A percentile compares a stretch with the other conserved stretches of the same genome.
Evolutionary conservation across 2,888 invertebrate genomes (phyloP).

Genomic region (Coleophora flavipennella): DNA sequence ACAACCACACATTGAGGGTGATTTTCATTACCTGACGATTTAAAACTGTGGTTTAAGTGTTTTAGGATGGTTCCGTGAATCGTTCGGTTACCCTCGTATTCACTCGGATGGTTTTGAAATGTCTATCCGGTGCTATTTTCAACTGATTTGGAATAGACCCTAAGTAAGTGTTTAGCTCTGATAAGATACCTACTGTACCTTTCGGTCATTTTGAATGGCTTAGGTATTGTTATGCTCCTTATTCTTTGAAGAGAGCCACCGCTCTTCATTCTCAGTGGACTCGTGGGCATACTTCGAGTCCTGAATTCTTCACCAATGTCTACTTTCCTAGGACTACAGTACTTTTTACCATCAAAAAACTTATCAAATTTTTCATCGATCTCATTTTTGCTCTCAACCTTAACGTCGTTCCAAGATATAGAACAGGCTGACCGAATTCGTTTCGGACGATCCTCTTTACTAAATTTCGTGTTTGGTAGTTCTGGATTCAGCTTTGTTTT

Average conservation of each 20-base stretch:
- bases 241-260: conserved; percentile 33
- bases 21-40: no score
- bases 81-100: no score
- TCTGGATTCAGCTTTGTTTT: conserved; percentile 28
- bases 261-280: conserved; percentile 60
- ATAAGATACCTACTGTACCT: conserved; percentile 60
- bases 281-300: conserved; percentile 73
- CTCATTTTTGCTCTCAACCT: conserved; percentile 41
- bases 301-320: conserved; percentile 41
- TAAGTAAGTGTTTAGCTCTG: no score
- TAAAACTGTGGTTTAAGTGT: no score
- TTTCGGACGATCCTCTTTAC: conserved; percentile 39
- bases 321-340: conserved; percentile 18
- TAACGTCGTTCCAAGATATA: conserved; percentile 61
- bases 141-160: no score
- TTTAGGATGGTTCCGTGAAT: no score
- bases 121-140: no score
- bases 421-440: conserved; percentile 61
- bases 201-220: conserved; percentile 80
- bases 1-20: no score
- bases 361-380: conserved; percentile 53
- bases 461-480: conserved; percentile 24
- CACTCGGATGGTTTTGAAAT: no score
- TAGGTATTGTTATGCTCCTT: conserved; percentile 71
- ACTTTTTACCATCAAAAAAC: conserved; percentile 43